phyloP scores from a whole-genome alignment of 2,113 vertebrate genomes.

The Scophthalmus maximus region DNA sequence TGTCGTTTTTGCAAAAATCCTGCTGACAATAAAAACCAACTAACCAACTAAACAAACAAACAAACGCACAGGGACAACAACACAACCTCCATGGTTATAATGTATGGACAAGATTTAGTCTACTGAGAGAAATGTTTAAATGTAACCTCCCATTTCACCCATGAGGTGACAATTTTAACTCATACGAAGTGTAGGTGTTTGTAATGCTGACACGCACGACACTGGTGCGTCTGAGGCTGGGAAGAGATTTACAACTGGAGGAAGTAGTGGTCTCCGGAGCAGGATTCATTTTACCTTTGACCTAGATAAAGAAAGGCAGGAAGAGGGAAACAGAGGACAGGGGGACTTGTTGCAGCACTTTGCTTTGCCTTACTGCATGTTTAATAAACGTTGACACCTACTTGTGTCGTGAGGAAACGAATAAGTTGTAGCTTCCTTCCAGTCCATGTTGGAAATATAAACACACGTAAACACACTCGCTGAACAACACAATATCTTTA shows the following conservation, averaged over 20 bases:
- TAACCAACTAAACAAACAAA: too few relatives aligned
- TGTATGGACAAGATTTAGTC: neutral
- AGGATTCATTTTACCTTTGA: conserved; percentile 61
- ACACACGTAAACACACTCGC: neutral
- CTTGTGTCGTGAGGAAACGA: conserved; percentile 6
- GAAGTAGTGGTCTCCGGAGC: conserved; percentile 21
- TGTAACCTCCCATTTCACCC: neutral
- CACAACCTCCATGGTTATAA: too few relatives aligned
- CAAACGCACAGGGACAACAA: too few relatives aligned
- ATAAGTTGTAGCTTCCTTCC: neutral
- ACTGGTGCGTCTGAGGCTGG: neutral
- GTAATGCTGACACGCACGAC: neutral
- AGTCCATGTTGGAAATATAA: neutral
- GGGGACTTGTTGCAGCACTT: conserved; percentile 6
- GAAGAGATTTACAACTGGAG: conserved; percentile 32
- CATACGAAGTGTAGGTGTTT: neutral
- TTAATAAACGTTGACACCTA: neutral
- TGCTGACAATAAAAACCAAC: too few relatives aligned
- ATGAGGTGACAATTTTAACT: neutral
- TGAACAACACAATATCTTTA: neutral
- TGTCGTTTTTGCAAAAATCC: too few relatives aligned
- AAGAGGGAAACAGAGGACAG: conserved; percentile 10
- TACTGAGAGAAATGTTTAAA: neutral
- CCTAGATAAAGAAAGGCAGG: conserved; percentile 53
- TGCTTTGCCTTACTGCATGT: too few relatives aligned